These are phyloP conservation scores for Neogale vison DNA, from an alignment of 2,113 vertebrate species.

Conservation along the genomic window DNA sequence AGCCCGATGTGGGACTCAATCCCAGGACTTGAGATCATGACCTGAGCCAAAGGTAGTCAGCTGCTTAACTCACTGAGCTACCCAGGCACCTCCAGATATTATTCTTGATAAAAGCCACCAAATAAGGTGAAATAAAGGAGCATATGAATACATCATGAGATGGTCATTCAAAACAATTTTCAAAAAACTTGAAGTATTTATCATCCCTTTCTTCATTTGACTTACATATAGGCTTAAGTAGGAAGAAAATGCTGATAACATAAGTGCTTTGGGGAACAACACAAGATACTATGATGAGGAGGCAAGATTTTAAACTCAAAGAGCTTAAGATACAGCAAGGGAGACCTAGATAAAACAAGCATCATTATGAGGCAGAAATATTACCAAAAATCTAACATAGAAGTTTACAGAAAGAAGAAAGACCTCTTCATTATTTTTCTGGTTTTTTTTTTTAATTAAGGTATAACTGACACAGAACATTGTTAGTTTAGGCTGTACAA, in stretches of 20 bases:
- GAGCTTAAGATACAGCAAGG: neutral
- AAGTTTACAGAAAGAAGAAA: neutral
- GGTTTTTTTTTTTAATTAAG: neutral
- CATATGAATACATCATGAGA: neutral
- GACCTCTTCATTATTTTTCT: neutral
- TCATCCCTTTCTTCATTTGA: neutral
- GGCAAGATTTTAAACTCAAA: neutral
- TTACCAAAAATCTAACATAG: neutral
- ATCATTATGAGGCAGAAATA: neutral
- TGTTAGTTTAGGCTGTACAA: neutral
- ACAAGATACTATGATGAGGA: neutral
- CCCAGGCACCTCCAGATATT: neutral
- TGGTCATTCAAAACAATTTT: neutral
- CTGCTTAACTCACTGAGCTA: neutral
- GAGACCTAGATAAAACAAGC: neutral
- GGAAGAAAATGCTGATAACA: neutral
- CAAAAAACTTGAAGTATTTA: neutral
- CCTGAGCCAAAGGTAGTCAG: neutral
- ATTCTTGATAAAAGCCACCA: neutral
- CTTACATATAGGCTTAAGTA: neutral
- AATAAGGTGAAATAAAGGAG: neutral
- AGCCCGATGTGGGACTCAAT: too few species aligned
- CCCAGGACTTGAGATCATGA: neutral
- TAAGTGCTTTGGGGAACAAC: neutral
- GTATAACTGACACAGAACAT: neutral